Evolutionary conservation across 2,113 vertebrate species (phyloP), one percentile per base, ranked within the genome.

Genomic region (Scophthalmus maximus): DNA sequence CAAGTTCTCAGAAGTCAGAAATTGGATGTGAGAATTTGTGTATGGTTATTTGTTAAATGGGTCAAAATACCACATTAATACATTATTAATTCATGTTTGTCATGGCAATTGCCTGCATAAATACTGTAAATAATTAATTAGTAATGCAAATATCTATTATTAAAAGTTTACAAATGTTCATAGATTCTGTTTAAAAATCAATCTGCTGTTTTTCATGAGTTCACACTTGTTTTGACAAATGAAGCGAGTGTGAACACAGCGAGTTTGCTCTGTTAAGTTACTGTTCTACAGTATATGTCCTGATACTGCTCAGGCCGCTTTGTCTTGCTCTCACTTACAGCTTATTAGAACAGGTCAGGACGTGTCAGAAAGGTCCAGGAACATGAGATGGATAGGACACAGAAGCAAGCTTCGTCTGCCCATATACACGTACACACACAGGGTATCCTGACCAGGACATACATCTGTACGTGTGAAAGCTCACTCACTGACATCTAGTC

Each of bases 241-340:
- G n/a, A n/a, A n/a, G n/a, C n/a, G n/a, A n/a, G n/a, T n/a, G n/a
- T n/a, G n/a, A n/a, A n/a, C n/a, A n/a, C n/a, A n/a, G n/a, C n/a
- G n/a, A n/a, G n/a, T n/a, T n/a, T n/a, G n/a, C n/a, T n/a, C n/a
- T n/a, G n/a, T n/a, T n/a, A n/a, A n/a, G n/a, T n/a, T n/a, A n/a
- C n/a, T n/a, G n/a, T n/a, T n/a, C n/a, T n/a, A n/a, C n/a, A n/a
- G n/a, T n/a, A n/a, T n/a, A n/a, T 20, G 1, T 29, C 59, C 18
- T 40, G 32, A 8, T 36, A 15, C 53, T 23, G 22, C 56, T 38
- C 20, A 2, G 52, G 63, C 5, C 27, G 44, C 51, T 58, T 60
- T 67, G 27, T 82, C 44, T 78, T 64, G 65, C 11, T 68, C 29
- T 83, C 27, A 74, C 68, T 81, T 77, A 2, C 68, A 84, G 81